Evolutionary conservation across 1,140 invertebrate species (phyloP).

Genomic region (Holcopasites calliopsidis): DNA sequence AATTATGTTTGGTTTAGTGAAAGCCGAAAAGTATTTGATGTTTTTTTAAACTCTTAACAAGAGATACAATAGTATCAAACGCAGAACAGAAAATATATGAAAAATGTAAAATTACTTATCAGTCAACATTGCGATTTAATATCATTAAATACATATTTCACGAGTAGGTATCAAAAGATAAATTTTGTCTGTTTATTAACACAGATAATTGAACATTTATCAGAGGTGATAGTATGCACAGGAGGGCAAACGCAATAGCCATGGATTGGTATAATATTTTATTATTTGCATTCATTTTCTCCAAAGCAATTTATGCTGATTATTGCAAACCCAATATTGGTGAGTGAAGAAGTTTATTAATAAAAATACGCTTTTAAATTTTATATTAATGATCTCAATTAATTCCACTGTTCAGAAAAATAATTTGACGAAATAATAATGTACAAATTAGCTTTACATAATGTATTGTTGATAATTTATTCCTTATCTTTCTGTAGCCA

Average conservation of each 20-base stretch:
- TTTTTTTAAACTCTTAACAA: no score
- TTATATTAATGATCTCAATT: not conserved
- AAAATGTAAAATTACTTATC: no score
- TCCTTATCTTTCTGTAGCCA: constrained; percentile 73
- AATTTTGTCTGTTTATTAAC: not conserved
- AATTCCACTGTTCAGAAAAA: not conserved
- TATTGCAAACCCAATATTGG: constrained; percentile 54
- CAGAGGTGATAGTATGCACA: not conserved
- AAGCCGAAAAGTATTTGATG: no score
- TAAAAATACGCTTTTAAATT: not conserved
- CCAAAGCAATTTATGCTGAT: constrained; percentile 22
- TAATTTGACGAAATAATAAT: no score
- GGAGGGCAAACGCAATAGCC: not conserved
- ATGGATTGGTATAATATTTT: constrained; percentile 13
- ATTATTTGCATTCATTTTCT: constrained; percentile 13
- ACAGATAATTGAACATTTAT: not conserved
- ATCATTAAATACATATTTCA: no score
- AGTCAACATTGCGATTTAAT: no score
- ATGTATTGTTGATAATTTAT: not conserved
- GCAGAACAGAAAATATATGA: no score
- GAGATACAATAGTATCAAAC: no score
- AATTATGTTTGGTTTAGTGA: no score
- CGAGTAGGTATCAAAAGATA: no score
- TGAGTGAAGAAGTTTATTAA: constrained; percentile 22
- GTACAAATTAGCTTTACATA: no score